phyloP scores from a whole-genome alignment of 2,888 invertebrate genomes.

The Eristalis pertinax region DNA sequence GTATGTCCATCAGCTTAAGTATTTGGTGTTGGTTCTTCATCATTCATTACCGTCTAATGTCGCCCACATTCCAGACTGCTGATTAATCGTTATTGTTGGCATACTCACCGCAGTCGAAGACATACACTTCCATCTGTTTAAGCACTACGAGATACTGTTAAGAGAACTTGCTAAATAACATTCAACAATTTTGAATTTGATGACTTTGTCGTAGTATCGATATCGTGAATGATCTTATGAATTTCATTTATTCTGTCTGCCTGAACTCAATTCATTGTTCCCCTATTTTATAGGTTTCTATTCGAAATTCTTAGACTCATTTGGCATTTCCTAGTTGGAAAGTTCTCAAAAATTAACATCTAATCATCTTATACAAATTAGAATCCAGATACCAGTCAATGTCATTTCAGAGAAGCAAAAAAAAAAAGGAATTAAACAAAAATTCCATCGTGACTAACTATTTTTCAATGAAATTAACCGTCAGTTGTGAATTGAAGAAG shows the following conservation, averaged over 20 bases:
- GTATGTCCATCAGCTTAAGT: background rate
- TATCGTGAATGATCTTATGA: background rate
- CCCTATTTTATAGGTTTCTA: background rate
- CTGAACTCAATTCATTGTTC: background rate
- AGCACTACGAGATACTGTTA: background rate
- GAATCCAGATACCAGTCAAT: background rate
- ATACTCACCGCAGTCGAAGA: background rate
- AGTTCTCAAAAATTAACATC: background rate
- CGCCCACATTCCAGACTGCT: slow-evolving; percentile 4
- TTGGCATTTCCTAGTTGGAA: background rate
- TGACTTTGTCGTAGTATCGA: background rate
- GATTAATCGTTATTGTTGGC: background rate
- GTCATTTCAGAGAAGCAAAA: background rate
- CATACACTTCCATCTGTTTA: background rate
- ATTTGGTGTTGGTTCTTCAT: background rate
- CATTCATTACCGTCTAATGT: slow-evolving; percentile 10
- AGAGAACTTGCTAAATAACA: background rate
- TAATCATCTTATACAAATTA: background rate
- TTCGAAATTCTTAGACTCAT: background rate
- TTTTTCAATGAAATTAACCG: background rate
- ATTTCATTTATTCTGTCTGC: background rate
- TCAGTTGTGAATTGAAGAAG: background rate
- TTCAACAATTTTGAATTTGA: background rate
- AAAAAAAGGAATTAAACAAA: background rate
- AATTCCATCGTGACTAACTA: background rate